Evolutionary conservation across 2,888 invertebrate species (phyloP).

Genomic region (Dermolepida albohirtum): DNA sequence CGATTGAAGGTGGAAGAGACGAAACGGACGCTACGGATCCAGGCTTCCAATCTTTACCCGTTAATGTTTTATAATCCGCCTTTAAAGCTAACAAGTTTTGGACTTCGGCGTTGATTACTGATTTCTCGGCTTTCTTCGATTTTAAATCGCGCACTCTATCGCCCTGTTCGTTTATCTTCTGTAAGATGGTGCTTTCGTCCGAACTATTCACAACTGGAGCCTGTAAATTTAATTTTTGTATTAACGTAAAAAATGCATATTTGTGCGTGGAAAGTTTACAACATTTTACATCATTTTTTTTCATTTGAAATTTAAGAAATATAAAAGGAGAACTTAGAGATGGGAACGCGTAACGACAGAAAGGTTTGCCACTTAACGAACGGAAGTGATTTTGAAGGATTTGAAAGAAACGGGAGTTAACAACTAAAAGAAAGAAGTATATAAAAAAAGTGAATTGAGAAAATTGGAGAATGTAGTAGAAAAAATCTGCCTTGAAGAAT

Average conservation of each 20-base stretch:
- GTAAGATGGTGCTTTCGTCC: constrained; percentile 60
- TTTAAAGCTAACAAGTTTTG: constrained; percentile 78
- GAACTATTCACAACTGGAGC: constrained; percentile 7
- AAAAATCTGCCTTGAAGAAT: too few relatives aligned
- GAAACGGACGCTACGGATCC: constrained; percentile 54
- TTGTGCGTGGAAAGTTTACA: too few relatives aligned
- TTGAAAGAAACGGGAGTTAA: too few relatives aligned
- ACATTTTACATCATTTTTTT: too few relatives aligned
- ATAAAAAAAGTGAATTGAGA: too few relatives aligned
- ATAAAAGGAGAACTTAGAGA: too few relatives aligned
- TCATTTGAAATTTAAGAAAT: too few relatives aligned
- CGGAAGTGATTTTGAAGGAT: too few relatives aligned
- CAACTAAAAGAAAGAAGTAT: too few relatives aligned
- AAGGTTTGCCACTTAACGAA: too few relatives aligned
- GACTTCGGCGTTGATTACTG: constrained; percentile 67
- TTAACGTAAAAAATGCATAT: not conserved
- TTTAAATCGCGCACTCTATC: constrained; percentile 81
- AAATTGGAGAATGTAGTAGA: too few relatives aligned
- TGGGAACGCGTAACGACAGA: too few relatives aligned
- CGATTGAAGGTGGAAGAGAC: not conserved
- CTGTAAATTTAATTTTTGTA: not conserved
- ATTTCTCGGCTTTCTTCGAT: constrained; percentile 67
- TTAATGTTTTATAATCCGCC: constrained; percentile 77
- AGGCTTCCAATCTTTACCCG: constrained; percentile 70
- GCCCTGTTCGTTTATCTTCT: constrained; percentile 71